Evolutionary conservation across 2,797 vertebrate genomes (phyloP), one percentile per base, ranked within the genome.

Genomic region (Triplophysa yarkandensis): DNA sequence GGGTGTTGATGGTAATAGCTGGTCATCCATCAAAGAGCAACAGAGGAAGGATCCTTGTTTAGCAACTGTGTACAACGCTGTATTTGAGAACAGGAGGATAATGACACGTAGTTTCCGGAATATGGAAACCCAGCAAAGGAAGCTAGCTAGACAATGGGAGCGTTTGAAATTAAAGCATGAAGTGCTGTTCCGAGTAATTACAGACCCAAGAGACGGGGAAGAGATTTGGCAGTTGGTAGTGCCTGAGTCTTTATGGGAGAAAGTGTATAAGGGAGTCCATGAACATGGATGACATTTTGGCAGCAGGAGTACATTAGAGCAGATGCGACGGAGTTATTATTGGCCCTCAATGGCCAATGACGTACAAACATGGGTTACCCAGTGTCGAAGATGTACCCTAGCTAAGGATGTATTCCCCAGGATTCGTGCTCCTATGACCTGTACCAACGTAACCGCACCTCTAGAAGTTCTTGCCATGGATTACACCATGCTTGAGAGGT

Each of bases 1-100:
- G 23, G 16, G 4, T 3, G 10, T 75, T 2, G 13, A 4, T 34
- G 71, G 55, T 23, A 60, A 34, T 0, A 69, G 6, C 64, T 77
- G 73, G 69, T 3, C 3, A 7, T 65, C 78, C 1, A 72, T 81
- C 1, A 5, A 48, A 9, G 60, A 69, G 2, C 14, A 58, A 6
- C 77, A 81, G 36, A 67, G 25, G 11, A 4, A 19, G 5, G 72
- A 81, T 21, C 46, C 57, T 3, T 10, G 55, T 48, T 3, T 77
- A 36, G 57, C 10, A 60, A 28, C 57, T 6, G 32, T 16, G 5
- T 61, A 39, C 0, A 1, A 36, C 0, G 32, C 58, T 61, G 32
- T 39, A 19, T n/a, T 61, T 2, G 2, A 61, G 9, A 61, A 23
- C 57, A 60, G n/a, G 10, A 60, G 30, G 10, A 5, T 60, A 13